Conservation (phyloP, 2,797 vertebrate species). For the Scomberomorus guttatus region DNA sequence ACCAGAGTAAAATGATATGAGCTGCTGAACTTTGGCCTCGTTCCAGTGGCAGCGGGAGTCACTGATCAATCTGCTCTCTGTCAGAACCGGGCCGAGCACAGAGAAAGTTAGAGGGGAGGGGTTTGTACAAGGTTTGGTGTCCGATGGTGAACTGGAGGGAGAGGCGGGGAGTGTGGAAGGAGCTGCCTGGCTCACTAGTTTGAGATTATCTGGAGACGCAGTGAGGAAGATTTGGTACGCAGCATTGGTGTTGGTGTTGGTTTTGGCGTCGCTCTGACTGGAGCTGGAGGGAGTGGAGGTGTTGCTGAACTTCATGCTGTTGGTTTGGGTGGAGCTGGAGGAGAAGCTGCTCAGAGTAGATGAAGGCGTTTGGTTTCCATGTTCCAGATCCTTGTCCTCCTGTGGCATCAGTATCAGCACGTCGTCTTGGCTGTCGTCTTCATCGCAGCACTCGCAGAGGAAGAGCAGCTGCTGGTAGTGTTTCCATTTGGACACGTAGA, state of each 20-base stretch:
- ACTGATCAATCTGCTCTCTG: slow-evolving; percentile 1
- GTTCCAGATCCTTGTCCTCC: slow-evolving; percentile 45
- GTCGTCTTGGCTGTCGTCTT: slow-evolving; percentile 51
- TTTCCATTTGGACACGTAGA: slow-evolving; percentile 73
- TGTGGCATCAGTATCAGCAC: slow-evolving; percentile 8
- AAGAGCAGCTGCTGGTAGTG: slow-evolving; percentile 76
- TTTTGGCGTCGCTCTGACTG: slow-evolving; percentile 6
- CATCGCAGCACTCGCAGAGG: slow-evolving; percentile 67
- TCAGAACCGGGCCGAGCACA: not conserved
- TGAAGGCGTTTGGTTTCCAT: slow-evolving; percentile 6
- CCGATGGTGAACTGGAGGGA: slow-evolving; percentile 4
- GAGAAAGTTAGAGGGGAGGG: not conserved
- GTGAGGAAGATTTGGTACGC: slow-evolving; percentile 35
- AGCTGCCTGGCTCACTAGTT: not conserved
- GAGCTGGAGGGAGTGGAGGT: not conserved
- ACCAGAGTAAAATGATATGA: slow-evolving; percentile 75
- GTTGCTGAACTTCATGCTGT: slow-evolving; percentile 4
- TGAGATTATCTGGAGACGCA: slow-evolving; percentile 16
- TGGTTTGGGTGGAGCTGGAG: slow-evolving; percentile 39
- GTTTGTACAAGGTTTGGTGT: slow-evolving; percentile 26
- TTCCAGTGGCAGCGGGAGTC: slow-evolving; percentile 71
- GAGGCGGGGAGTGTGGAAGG: slow-evolving; percentile 12
- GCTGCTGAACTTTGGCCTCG: slow-evolving; percentile 73
- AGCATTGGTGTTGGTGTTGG: not conserved
- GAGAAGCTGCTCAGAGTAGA: slow-evolving; percentile 47